These are phyloP conservation scores for Coptotermes formosanus DNA, from an alignment of 1,140 invertebrate genomes.

Conservation along the genomic window DNA sequence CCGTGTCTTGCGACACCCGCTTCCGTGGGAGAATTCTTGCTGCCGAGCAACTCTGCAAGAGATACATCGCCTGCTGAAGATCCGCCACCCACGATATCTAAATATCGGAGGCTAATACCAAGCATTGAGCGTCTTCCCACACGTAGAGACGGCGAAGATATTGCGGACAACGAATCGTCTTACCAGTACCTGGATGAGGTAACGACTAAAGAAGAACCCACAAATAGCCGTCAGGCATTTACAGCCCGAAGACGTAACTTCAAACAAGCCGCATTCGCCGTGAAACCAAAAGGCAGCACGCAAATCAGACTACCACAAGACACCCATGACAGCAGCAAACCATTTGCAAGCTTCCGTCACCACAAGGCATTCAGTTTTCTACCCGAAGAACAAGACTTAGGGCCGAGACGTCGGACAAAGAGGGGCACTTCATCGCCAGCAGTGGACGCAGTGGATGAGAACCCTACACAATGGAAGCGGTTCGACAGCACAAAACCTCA, in stretches of 20 bases:
- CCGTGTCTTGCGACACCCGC: background rate
- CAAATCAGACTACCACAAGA: background rate
- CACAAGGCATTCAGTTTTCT: background rate
- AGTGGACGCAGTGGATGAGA: conserved; percentile 3
- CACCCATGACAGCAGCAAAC: background rate
- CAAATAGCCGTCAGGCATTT: background rate
- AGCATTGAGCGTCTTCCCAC: background rate
- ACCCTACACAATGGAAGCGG: background rate
- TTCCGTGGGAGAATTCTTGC: background rate
- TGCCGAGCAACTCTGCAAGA: background rate
- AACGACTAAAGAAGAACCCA: background rate
- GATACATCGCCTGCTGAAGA: background rate
- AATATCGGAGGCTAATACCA: background rate
- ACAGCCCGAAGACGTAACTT: background rate
- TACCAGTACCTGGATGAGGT: background rate
- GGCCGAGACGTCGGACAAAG: no score
- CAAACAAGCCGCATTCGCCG: background rate
- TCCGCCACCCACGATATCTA: background rate
- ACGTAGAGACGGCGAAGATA: background rate
- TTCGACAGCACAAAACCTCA: conserved; percentile 5
- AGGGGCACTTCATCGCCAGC: background rate
- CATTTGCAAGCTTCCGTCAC: background rate
- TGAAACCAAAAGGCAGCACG: background rate
- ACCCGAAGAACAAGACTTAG: background rate
- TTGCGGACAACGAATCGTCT: background rate